Conservation (phyloP, 2,888 invertebrate genomes). For the Plebejus melissa region DNA sequence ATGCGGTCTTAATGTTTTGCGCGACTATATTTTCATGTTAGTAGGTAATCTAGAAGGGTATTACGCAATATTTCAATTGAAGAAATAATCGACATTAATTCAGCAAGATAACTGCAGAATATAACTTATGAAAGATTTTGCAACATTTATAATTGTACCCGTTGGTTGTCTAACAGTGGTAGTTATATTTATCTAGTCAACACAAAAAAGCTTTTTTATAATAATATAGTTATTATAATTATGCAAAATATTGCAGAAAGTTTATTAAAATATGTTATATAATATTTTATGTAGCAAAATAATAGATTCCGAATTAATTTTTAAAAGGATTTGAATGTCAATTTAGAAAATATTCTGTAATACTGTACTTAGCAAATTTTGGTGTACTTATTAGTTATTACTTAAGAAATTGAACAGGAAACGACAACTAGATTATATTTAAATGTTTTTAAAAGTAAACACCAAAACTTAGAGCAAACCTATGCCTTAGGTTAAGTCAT, state of each 20-base stretch:
- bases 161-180: not conserved
- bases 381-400: not conserved
- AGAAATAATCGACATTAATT: too few species aligned
- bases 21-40: too few species aligned
- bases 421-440: not conserved
- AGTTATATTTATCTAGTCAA: not conserved
- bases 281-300: not conserved
- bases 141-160: not conserved
- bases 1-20: too few species aligned
- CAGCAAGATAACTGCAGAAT: too few species aligned
- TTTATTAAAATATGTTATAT: not conserved
- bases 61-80: too few species aligned
- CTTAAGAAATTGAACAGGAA: not conserved
- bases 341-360: not conserved
- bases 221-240: not conserved
- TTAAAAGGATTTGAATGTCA: not conserved
- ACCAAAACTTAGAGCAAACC: not conserved
- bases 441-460: not conserved
- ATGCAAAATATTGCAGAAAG: not conserved
- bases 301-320: not conserved
- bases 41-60: too few species aligned
- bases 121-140: too few species aligned
- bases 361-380: not conserved
- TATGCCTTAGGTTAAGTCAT: not conserved
- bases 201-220: not conserved